Conservation (phyloP, 1,140 invertebrate genomes). For the Sitophilus oryzae region DNA sequence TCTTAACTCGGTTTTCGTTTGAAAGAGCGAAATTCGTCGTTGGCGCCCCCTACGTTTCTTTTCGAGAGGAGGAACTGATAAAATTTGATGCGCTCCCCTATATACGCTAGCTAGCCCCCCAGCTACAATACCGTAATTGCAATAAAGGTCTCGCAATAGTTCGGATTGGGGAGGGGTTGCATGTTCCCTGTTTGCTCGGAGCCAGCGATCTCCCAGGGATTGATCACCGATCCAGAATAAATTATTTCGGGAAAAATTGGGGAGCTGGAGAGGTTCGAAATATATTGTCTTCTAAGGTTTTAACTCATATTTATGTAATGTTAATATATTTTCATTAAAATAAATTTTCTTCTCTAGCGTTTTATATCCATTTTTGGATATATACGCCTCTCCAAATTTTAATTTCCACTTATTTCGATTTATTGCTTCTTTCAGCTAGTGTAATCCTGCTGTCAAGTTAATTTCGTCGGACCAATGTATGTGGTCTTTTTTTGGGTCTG, state of each 20-base stretch:
- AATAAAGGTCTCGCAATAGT: too few species aligned
- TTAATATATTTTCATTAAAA: too few species aligned
- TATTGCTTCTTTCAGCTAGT: too few species aligned
- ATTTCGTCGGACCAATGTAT: too few species aligned
- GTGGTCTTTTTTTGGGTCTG: too few species aligned
- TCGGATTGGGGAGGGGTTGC: background rate
- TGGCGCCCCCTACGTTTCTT: background rate
- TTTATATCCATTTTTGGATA: too few species aligned
- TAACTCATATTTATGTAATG: too few species aligned
- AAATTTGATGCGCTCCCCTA: constrained; percentile 12
- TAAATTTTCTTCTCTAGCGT: too few species aligned
- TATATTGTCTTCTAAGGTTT: too few species aligned
- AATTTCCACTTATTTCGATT: too few species aligned
- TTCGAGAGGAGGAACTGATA: background rate
- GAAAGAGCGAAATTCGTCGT: background rate
- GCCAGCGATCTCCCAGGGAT: constrained; percentile 1
- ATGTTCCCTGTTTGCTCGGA: background rate
- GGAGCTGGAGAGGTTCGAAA: background rate
- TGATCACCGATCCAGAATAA: background rate
- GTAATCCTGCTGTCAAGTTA: too few species aligned
- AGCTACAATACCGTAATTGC: constrained; percentile 18
- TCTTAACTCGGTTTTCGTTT: background rate
- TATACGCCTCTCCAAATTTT: too few species aligned
- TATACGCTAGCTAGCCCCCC: constrained; percentile 13
- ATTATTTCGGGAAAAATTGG: background rate